Conservation (phyloP, 2,888 invertebrate species). For the Glaucopsyche alexis region DNA sequence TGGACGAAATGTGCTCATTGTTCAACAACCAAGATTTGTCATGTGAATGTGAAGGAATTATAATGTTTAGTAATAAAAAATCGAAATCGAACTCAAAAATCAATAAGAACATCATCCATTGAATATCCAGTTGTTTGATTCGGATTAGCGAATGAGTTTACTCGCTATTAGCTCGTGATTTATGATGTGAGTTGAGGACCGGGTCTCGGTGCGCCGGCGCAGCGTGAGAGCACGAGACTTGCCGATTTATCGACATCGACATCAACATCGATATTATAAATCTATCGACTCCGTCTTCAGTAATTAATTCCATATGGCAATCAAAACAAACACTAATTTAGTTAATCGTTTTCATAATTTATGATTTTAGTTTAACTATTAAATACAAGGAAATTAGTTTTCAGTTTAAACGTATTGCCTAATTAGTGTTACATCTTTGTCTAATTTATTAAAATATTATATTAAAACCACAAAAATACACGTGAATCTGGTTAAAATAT, state of each 20-base stretch:
- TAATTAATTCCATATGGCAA: not conserved
- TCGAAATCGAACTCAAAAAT: conserved; percentile 3
- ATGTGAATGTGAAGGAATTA: not conserved
- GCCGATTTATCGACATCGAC: conserved; percentile 42
- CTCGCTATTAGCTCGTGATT: conserved; percentile 76
- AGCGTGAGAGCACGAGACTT: conserved; percentile 58
- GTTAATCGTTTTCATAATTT: conserved; percentile 18
- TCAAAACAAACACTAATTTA: not conserved
- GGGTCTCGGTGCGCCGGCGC: conserved; percentile 59
- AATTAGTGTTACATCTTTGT: not conserved
- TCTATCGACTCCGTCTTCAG: not conserved
- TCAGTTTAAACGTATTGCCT: not conserved
- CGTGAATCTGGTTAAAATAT: not conserved
- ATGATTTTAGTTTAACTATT: not conserved
- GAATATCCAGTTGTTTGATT: conserved; percentile 54
- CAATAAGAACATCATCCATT: conserved; percentile 19
- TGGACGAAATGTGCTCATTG: too few species aligned
- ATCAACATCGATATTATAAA: conserved; percentile 14
- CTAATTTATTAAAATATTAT: not conserved
- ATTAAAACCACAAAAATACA: not conserved
- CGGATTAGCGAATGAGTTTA: conserved; percentile 77
- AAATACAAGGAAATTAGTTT: not conserved
- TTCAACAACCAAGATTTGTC: too few species aligned
- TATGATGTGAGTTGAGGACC: conserved; percentile 68
- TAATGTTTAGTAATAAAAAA: not conserved